A percentile compares a stretch with the other conserved stretches of the same genome.
Conservation (phyloP, 1,140 invertebrate genomes). For the Chironomus tepperi region DNA sequence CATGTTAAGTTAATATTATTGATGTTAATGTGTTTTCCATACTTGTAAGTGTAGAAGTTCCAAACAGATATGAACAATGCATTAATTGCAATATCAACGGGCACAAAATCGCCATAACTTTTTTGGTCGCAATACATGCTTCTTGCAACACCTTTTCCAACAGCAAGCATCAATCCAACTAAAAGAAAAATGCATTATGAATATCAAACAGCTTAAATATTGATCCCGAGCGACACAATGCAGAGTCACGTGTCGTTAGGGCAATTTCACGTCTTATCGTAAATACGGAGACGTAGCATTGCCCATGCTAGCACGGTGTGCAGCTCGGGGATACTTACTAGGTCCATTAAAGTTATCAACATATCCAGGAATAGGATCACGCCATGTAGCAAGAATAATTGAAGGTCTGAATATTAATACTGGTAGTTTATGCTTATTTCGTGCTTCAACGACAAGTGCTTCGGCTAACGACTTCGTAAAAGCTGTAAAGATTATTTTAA, state of each 20-base stretch:
- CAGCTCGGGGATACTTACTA: slow-evolving; percentile 54
- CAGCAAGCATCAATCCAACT: slow-evolving; percentile 35
- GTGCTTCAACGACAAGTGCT: slow-evolving; percentile 65
- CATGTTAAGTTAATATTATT: too few relatives aligned
- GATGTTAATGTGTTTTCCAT: neutral
- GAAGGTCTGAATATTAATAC: slow-evolving; percentile 81
- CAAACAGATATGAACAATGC: slow-evolving; percentile 27
- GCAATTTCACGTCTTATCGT: too few relatives aligned
- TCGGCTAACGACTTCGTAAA: slow-evolving; percentile 87
- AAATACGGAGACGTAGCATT: too few relatives aligned
- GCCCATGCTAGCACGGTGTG: too few relatives aligned
- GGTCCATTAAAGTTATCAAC: slow-evolving; percentile 90
- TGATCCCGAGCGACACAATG: too few relatives aligned
- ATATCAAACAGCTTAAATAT: neutral
- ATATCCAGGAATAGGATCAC: slow-evolving; percentile 78
- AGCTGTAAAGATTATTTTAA: slow-evolving; percentile 41
- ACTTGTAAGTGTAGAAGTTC: neutral
- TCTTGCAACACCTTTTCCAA: slow-evolving; percentile 76
- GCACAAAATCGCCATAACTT: slow-evolving; percentile 75
- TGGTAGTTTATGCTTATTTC: slow-evolving; percentile 57
- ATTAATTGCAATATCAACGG: slow-evolving; percentile 65
- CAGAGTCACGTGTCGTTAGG: too few relatives aligned
- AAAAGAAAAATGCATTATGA: too few relatives aligned
- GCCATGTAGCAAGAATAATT: slow-evolving; percentile 77
- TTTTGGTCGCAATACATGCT: slow-evolving; percentile 72